phyloP scores from a whole-genome alignment of 2,797 vertebrate genomes.

The Poecilia velifera region DNA sequence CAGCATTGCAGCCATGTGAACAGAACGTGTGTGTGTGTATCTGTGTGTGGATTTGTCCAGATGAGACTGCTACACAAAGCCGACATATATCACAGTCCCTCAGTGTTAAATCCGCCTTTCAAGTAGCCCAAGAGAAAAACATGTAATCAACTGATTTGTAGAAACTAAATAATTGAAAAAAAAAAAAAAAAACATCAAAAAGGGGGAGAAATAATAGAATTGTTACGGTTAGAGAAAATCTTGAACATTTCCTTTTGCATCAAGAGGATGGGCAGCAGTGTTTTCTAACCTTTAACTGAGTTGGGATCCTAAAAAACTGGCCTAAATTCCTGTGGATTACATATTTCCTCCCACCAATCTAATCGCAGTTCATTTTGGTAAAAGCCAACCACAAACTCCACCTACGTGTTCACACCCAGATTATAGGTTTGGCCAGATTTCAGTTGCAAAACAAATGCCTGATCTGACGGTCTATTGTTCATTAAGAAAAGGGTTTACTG shows the following conservation, averaged over 20 bases:
- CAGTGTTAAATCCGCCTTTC: constrained; percentile 40
- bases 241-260: not conserved
- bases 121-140: constrained; percentile 20
- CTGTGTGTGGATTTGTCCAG: constrained; percentile 22
- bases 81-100: constrained; percentile 55
- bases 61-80: constrained; percentile 33
- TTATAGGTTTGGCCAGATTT: constrained; percentile 64
- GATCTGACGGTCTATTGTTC: constrained; percentile 29
- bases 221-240: not conserved
- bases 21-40: not conserved
- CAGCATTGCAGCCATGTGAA: not conserved
- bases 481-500: constrained; percentile 37
- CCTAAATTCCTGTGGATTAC: constrained; percentile 70
- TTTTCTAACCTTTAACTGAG: constrained; percentile 15
- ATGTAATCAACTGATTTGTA: constrained; percentile 60
- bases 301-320: constrained; percentile 40
- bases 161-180: constrained; percentile 28
- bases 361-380: constrained; percentile 60
- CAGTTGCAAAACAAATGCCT: constrained; percentile 53
- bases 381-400: constrained; percentile 45
- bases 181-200: constrained; percentile 44
- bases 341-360: constrained; percentile 51
- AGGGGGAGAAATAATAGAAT: not conserved
- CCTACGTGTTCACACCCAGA: constrained; percentile 66
- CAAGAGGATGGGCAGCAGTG: constrained; percentile 27